phyloP scores from a whole-genome alignment of 2,888 invertebrate species.

The Archips crataeganus region DNA sequence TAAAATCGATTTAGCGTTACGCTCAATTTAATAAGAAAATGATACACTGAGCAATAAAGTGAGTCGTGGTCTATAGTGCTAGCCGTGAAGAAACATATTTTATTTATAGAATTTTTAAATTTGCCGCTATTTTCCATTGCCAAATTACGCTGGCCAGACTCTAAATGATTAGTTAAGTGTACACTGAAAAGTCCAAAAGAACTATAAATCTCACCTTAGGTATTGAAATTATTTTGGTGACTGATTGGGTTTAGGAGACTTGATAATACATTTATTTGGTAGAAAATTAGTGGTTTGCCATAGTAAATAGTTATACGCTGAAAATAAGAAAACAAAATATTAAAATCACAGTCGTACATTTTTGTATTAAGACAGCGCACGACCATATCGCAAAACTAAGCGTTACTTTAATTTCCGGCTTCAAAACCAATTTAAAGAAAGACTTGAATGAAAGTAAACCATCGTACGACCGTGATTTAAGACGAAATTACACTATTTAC shows the following conservation, averaged over 20 bases:
- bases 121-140: too few relatives aligned
- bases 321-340: constrained; percentile 56
- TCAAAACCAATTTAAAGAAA: neutral
- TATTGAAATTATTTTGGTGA: constrained; percentile 8
- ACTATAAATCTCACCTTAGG: constrained; percentile 13
- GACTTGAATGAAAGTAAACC: constrained; percentile 9
- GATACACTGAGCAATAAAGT: neutral
- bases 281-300: constrained; percentile 42
- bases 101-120: too few relatives aligned
- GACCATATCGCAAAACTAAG: neutral
- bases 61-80: neutral
- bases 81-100: neutral
- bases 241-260: constrained; percentile 5
- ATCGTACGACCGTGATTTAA: constrained; percentile 37
- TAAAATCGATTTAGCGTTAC: too few relatives aligned
- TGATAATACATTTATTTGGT: constrained; percentile 9
- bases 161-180: too few relatives aligned
- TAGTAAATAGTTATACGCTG: constrained; percentile 56
- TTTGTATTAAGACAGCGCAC: constrained; percentile 2
- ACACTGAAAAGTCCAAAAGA: neutral
- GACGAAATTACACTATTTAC: constrained; percentile 11
- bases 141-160: too few relatives aligned
- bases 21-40: neutral
- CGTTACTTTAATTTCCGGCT: neutral
- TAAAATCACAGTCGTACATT: constrained; percentile 36